These are phyloP conservation scores for Magallana angulata DNA, from an alignment of 1,140 invertebrate genomes.

Conservation along the genomic window DNA sequence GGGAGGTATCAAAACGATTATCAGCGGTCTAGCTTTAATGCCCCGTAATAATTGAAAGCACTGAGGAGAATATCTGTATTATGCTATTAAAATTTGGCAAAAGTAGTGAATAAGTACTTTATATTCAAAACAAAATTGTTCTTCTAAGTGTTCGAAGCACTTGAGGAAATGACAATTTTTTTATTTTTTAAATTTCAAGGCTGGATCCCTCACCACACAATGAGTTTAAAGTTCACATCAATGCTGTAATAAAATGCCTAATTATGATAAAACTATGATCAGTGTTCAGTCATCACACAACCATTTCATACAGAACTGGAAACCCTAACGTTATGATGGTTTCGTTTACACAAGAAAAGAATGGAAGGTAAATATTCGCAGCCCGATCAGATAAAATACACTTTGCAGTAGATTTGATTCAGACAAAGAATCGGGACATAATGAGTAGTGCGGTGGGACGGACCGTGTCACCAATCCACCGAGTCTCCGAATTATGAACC, in stretches of 20 bases:
- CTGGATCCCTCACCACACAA: background rate
- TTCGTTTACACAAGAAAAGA: slow-evolving; percentile 35
- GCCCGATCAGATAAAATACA: slow-evolving; percentile 56
- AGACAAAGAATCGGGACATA: slow-evolving; percentile 49
- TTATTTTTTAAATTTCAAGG: slow-evolving; percentile 32
- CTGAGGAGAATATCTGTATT: background rate
- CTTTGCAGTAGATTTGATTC: slow-evolving; percentile 53
- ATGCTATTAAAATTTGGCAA: slow-evolving; percentile 32
- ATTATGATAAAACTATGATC: slow-evolving; percentile 29
- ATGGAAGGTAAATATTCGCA: slow-evolving; percentile 48
- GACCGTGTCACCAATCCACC: slow-evolving; percentile 52
- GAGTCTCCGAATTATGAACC: slow-evolving; percentile 56
- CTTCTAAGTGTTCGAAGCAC: slow-evolving; percentile 26
- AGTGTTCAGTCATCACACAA: background rate
- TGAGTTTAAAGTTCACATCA: slow-evolving; percentile 27
- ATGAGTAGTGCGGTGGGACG: slow-evolving; percentile 43
- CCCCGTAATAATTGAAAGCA: slow-evolving; percentile 28
- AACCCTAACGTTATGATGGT: slow-evolving; percentile 31
- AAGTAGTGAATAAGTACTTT: slow-evolving; percentile 31
- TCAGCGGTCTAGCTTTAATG: background rate
- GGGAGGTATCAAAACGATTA: slow-evolving; percentile 30
- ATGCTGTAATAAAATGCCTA: slow-evolving; percentile 18
- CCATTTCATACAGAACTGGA: slow-evolving; percentile 10
- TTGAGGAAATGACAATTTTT: slow-evolving; percentile 34
- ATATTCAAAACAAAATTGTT: slow-evolving; percentile 11